Conservation (phyloP, 2,113 vertebrate species). For the Microcebus lehilahytsara region DNA sequence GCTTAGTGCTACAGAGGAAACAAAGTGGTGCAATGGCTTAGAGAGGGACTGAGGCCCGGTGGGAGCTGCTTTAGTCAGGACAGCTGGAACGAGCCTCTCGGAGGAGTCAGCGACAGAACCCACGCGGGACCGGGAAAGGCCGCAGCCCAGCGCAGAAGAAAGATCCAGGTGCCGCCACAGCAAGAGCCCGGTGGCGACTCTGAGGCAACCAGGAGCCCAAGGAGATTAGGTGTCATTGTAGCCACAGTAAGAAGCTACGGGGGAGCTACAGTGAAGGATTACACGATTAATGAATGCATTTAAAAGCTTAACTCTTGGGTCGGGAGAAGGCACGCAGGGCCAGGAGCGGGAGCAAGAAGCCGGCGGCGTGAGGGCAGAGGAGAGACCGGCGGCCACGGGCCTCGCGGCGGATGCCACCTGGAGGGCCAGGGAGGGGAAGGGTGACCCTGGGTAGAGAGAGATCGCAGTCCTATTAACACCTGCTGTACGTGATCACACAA, state of each 20-base stretch:
- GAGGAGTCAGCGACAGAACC: not conserved
- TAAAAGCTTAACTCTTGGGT: not conserved
- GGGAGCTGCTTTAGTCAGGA: too few relatives aligned
- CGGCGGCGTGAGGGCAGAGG: too few relatives aligned
- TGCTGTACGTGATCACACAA: not conserved
- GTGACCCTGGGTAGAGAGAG: not conserved
- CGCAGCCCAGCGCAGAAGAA: not conserved
- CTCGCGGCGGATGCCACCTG: fast-evolving
- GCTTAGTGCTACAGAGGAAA: not conserved
- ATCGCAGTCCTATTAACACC: not conserved
- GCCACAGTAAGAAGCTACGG: not conserved
- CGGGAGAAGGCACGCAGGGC: not conserved
- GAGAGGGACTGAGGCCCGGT: not conserved
- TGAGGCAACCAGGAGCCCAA: not conserved
- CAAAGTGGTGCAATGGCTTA: not conserved
- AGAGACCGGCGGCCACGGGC: fast-evolving
- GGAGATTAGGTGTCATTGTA: not conserved
- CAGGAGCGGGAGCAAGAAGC: not conserved
- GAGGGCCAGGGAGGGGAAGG: too few relatives aligned
- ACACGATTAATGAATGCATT: not conserved
- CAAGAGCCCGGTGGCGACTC: too few relatives aligned
- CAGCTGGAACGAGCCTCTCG: not conserved
- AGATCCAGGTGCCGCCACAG: too few relatives aligned
- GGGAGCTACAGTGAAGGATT: not conserved
- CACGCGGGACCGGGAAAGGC: not conserved